These are phyloP conservation scores for Machaerirhynchus nigripectus DNA, from an alignment of 2,113 vertebrate species.

Conservation along the genomic window DNA sequence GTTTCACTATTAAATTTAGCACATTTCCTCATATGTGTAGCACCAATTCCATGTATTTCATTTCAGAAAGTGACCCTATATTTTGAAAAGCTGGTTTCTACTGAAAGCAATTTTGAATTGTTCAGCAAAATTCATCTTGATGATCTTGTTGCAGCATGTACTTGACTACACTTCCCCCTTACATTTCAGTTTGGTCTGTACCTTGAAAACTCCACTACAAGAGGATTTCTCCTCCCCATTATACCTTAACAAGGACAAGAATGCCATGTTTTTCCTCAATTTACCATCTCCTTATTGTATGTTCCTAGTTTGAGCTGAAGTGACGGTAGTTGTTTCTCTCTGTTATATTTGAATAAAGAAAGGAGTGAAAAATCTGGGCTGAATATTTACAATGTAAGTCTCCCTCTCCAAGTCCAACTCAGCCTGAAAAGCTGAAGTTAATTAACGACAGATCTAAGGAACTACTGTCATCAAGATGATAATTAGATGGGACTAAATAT, in stretches of 20 bases:
- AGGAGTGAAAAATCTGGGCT: background rate
- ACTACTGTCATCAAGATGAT: background rate
- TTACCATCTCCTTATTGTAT: background rate
- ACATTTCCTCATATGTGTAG: background rate
- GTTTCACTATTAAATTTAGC: background rate
- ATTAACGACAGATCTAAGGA: background rate
- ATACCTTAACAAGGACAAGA: background rate
- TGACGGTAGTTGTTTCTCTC: background rate
- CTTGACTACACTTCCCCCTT: background rate
- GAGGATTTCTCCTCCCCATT: background rate
- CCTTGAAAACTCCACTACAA: background rate
- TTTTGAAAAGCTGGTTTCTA: background rate
- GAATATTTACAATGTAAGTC: background rate
- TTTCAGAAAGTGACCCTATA: background rate
- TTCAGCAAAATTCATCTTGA: background rate
- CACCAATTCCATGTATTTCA: background rate
- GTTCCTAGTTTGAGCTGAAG: background rate
- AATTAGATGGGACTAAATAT: background rate
- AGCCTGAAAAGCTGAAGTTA: background rate
- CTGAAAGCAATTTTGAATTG: background rate
- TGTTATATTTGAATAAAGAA: background rate
- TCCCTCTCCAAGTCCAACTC: background rate
- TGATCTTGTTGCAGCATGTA: background rate
- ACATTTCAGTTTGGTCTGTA: background rate
- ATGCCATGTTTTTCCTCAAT: background rate